These are phyloP conservation scores for Andrena marginata DNA, from an alignment of 2,888 invertebrate species.

Conservation along the genomic window DNA sequence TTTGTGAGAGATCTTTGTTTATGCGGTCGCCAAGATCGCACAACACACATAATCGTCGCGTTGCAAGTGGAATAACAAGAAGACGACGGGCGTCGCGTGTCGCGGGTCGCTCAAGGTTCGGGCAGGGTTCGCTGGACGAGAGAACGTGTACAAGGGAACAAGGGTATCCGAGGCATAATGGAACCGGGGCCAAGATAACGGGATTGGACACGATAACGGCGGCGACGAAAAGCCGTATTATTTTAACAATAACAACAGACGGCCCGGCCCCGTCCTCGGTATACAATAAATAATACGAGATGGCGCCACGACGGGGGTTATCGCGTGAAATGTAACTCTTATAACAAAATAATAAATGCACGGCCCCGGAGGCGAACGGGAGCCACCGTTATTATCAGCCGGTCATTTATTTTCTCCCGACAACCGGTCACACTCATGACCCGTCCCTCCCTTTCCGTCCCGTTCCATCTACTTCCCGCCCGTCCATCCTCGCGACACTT, in stretches of 20 bases:
- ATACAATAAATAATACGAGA: conserved; percentile 75
- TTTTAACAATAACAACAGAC: conserved; percentile 69
- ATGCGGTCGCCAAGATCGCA: not conserved
- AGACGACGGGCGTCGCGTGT: conserved; percentile 17
- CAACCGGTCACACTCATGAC: conserved; percentile 57
- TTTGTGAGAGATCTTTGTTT: not conserved
- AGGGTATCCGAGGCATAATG: conserved; percentile 29
- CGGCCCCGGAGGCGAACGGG: conserved; percentile 55
- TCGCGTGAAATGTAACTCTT: conserved; percentile 77
- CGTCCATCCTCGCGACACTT: conserved; percentile 53
- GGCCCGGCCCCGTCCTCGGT: conserved; percentile 42
- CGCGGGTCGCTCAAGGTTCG: conserved; percentile 25
- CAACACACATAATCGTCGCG: conserved; percentile 30
- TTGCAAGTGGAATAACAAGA: conserved; percentile 33
- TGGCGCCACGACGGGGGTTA: conserved; percentile 81
- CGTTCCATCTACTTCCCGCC: conserved; percentile 19
- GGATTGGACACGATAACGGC: conserved; percentile 60
- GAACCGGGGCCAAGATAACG: conserved; percentile 55
- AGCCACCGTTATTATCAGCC: conserved; percentile 69
- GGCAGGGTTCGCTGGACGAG: conserved; percentile 15
- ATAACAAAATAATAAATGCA: conserved; percentile 74
- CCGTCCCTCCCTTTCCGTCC: conserved; percentile 45
- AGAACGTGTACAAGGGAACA: conserved; percentile 28
- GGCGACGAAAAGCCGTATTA: conserved; percentile 40
- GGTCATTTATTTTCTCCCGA: conserved; percentile 70